A percentile compares a stretch with the other conserved stretches of the same genome.
Evolutionary conservation across 2,113 vertebrate species (phyloP).

Genomic region (Grammomys surdaster): DNA sequence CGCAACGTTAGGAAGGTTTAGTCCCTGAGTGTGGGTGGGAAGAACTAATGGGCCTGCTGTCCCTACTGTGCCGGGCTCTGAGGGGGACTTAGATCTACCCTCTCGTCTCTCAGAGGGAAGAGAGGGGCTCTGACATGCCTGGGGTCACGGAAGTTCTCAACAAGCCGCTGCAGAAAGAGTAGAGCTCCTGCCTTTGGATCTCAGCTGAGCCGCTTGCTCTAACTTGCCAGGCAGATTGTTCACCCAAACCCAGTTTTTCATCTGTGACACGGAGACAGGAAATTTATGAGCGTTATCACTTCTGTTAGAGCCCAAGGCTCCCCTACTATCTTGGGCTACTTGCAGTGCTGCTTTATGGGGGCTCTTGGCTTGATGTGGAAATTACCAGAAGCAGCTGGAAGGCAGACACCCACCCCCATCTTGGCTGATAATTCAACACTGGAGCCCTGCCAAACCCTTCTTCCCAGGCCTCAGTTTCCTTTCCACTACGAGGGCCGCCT

Average conservation of each 20-base stretch:
- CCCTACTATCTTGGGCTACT: not conserved
- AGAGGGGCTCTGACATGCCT: not conserved
- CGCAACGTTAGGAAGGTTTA: not conserved
- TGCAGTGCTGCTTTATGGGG: not conserved
- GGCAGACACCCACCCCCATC: not conserved
- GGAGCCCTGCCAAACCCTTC: not conserved
- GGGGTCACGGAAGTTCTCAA: not conserved
- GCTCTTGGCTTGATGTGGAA: not conserved
- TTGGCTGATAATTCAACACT: not conserved
- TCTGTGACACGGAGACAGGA: not conserved
- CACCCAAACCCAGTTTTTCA: not conserved
- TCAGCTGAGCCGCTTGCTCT: not conserved
- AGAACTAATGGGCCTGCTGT: not conserved
- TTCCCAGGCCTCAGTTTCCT: not conserved
- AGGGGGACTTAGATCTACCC: not conserved
- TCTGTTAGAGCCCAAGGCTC: not conserved
- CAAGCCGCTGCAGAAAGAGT: too few relatives aligned
- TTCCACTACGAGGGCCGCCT: not conserved
- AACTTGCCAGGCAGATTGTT: not conserved
- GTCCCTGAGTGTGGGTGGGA: not conserved
- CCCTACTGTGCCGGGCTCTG: not conserved
- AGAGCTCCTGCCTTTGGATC: conserved; percentile 14
- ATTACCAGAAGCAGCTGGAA: not conserved
- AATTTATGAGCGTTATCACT: not conserved
- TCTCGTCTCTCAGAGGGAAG: not conserved